Evolutionary conservation across 35 echinoderm and acorn worm genomes (phyloP).

Genomic region (Patiria miniata): DNA sequence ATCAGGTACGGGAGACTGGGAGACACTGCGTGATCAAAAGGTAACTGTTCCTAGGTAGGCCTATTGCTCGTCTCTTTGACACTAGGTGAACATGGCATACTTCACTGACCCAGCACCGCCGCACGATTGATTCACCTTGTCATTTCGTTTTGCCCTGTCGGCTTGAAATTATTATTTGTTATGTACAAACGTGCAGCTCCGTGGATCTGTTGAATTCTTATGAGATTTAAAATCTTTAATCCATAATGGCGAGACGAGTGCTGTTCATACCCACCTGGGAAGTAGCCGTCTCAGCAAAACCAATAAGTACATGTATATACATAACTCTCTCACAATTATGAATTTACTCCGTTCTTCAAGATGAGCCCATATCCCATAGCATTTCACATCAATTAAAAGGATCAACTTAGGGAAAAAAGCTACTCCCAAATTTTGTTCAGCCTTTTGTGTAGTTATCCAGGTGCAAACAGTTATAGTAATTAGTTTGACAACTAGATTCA

Average conservation of each 20-base stretch:
- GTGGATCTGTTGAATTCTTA: background rate
- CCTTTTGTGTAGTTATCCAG: background rate
- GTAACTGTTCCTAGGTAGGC: background rate
- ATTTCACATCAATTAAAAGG: background rate
- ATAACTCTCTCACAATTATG: too few relatives aligned
- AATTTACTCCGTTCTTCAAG: too few relatives aligned
- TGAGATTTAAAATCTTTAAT: background rate
- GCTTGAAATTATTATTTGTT: too few relatives aligned
- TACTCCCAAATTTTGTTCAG: slow-evolving; percentile 4
- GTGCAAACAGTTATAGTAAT: too few relatives aligned
- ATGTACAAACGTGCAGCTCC: background rate
- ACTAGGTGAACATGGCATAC: background rate
- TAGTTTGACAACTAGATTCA: background rate
- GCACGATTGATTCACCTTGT: too few relatives aligned
- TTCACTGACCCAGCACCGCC: background rate
- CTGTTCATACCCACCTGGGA: too few relatives aligned
- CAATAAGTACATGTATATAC: too few relatives aligned
- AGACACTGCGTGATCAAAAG: background rate
- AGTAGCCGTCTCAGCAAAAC: too few relatives aligned
- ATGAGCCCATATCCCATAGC: too few relatives aligned
- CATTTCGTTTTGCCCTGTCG: too few relatives aligned
- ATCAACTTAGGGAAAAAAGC: background rate
- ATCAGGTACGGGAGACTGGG: background rate
- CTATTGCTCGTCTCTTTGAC: background rate
- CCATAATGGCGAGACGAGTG: background rate